Conservation (phyloP, 2,113 vertebrate species). For the Picathartes gymnocephalus region DNA sequence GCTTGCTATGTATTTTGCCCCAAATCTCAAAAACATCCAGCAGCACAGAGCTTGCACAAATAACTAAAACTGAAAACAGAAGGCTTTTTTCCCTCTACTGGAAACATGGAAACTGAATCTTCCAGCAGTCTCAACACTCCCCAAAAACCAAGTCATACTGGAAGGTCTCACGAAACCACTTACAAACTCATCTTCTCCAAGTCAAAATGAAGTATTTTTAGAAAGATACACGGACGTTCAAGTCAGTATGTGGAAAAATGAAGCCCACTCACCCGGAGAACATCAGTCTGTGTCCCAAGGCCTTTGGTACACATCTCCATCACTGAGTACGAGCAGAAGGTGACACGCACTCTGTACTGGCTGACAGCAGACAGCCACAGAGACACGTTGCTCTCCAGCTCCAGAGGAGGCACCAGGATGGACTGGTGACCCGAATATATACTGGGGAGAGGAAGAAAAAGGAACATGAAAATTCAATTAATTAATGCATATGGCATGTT, state of each 20-base stretch:
- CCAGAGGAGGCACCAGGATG: conserved; percentile 90
- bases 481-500: neutral
- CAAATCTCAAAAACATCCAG: neutral
- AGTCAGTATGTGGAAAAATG: neutral
- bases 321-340: conserved; percentile 96
- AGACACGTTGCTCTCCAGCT: conserved; percentile 91
- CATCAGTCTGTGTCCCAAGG: conserved; percentile 86
- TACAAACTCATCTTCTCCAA: neutral
- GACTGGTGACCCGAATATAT: conserved; percentile 92
- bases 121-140: neutral
- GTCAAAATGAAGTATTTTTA: neutral
- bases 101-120: neutral
- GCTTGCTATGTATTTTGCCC: neutral
- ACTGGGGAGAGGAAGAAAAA: conserved; percentile 8
- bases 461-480: neutral
- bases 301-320: conserved; percentile 99
- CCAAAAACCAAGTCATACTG: neutral
- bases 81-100: neutral
- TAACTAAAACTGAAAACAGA: neutral
- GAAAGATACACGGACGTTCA: fast-evolving
- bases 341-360: conserved; percentile 92
- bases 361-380: conserved; percentile 93
- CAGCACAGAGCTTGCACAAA: neutral
- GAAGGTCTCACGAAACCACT: neutral
- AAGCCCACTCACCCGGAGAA: conserved; percentile 79